Base-by-base conservation (phyloP, 2,113 vertebrate genomes). In the Prunella himalayana region DNA sequence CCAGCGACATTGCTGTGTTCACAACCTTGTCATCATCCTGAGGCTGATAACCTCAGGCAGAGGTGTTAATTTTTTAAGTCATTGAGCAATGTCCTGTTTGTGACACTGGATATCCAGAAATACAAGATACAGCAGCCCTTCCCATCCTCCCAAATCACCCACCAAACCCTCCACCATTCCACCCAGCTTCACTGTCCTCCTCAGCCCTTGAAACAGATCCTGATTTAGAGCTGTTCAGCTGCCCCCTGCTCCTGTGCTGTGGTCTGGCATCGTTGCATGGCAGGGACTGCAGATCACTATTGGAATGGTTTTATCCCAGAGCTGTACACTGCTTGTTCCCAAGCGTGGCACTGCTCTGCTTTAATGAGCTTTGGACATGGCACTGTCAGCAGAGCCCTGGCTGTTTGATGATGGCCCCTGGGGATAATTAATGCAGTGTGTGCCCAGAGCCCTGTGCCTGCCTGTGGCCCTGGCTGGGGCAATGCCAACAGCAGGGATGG, bases 21-120 rank as follows among this genome's bases (percentile, higher is more conserved):
- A 78, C 84, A 95, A 88, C 87, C 75, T 82, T 89, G 70, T 95
- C 68, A 47, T 97, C 96, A 95, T 94, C 76, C 76, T 3, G 39
- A 70, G 73, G 71, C 65, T 78, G 90, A 97, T 81, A 97, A 94
- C 93, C 15, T 41, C 84, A 72, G 56, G 17, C n/a, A 61, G 84
- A 80, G 51, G 78, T 82, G 71, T 80, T 90, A 66, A 89, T 96
- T 96, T 88, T 83, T 97, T 72, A 94, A 87, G 82, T 83, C 72
- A 87, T 31, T 94, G 97, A 95, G 94, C 92, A 92, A 93, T 51
- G 76, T 72, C 53, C 75, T 78, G 16, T 60, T 86, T 89, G 70
- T 80, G 42, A 49, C 15, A 75, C 20, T 5, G 37, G 9, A 73
- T 6, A 49, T 82, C 51, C 65, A 86, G 53, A 83, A 91, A 78